Evolutionary conservation across 2,113 vertebrate species (phyloP).

Genomic region (Mesitornis unicolor): DNA sequence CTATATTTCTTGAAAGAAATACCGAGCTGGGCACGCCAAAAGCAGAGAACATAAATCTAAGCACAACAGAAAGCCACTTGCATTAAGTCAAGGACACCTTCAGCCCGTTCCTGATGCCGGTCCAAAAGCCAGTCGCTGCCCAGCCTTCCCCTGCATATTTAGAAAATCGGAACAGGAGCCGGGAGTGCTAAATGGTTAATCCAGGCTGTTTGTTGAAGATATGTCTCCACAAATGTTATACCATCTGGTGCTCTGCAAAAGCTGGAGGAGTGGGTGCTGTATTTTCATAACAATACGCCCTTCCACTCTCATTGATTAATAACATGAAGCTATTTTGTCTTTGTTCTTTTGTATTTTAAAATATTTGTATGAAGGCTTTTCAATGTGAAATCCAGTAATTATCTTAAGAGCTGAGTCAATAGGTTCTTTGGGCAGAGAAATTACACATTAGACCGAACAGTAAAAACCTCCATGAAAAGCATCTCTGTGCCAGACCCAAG

Average conservation of each 20-base stretch:
- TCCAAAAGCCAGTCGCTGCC: not conserved
- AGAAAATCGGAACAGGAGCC: not conserved
- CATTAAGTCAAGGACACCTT: conserved; percentile 38
- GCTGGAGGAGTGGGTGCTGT: conserved; percentile 50
- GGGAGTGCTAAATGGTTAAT: not conserved
- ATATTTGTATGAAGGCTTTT: conserved; percentile 52
- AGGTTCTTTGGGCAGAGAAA: conserved; percentile 42
- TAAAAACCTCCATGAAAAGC: not conserved
- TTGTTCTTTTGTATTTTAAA: conserved; percentile 23
- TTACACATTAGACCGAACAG: not conserved
- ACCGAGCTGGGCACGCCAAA: not conserved
- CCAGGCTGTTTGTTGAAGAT: not conserved
- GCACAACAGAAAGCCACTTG: not conserved
- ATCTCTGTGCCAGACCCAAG: not conserved
- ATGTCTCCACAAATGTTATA: conserved; percentile 31
- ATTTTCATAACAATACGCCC: conserved; percentile 55
- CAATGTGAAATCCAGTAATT: conserved; percentile 44
- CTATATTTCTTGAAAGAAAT: not conserved
- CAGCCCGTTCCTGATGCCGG: not conserved
- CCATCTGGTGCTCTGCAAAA: conserved; percentile 31
- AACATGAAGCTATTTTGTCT: conserved; percentile 34
- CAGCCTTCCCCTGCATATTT: not conserved
- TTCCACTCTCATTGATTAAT: conserved; percentile 47
- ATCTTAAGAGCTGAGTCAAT: conserved; percentile 50
- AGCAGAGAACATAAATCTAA: not conserved